Evolutionary conservation across 2,797 vertebrate species (phyloP).

Genomic region (Onychomys arenicola): DNA sequence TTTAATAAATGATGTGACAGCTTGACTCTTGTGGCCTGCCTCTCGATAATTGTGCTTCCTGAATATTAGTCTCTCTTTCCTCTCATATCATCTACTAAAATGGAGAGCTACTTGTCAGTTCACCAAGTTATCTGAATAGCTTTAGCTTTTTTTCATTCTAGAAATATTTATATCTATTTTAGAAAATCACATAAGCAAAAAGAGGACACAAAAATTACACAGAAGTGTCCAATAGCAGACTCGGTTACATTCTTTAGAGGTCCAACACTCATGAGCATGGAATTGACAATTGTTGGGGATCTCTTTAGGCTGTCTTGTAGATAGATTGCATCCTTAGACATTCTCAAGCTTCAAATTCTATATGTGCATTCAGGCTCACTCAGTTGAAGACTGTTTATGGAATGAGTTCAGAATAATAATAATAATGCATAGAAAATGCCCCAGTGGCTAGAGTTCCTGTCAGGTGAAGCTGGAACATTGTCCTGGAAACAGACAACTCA

Average conservation of each 20-base stretch:
- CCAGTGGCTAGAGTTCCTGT: neutral
- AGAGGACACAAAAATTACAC: neutral
- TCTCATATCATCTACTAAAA: neutral
- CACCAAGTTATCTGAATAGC: neutral
- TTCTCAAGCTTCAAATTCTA: neutral
- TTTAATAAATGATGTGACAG: neutral
- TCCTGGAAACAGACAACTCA: neutral
- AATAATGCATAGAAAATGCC: neutral
- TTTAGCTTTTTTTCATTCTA: neutral
- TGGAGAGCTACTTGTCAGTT: slow-evolving; percentile 13
- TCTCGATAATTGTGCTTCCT: slow-evolving; percentile 16
- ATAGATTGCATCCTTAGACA: neutral
- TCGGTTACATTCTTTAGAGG: neutral
- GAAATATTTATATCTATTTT: neutral
- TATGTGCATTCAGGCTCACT: neutral
- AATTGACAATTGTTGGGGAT: neutral
- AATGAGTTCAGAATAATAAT: neutral
- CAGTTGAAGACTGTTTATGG: neutral
- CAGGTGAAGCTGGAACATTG: neutral
- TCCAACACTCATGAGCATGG: neutral
- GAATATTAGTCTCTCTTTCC: neutral
- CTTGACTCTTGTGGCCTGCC: neutral
- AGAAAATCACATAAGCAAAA: neutral
- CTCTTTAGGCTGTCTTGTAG: neutral
- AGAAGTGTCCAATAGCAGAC: neutral